Evolutionary conservation across 2,797 vertebrate genomes (phyloP), one percentile per base, ranked within the genome.

Genomic region (Myripristis jacobus): DNA sequence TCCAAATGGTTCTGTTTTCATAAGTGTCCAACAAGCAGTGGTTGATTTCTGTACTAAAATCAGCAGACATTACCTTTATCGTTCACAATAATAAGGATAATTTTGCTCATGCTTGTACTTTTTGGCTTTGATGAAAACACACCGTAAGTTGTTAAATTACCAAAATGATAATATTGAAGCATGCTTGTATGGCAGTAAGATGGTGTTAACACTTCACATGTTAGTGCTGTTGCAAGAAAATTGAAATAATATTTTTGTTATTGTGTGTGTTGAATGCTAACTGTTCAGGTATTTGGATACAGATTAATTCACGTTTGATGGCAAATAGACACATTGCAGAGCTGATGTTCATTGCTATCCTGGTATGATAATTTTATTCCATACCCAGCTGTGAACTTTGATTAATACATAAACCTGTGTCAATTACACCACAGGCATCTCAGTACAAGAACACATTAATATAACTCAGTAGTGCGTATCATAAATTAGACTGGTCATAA

Each of bases 101-200:
- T 61, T 66, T 50, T 75, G 59, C 60, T 43, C 66, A 44, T 58
- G 5, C n/a, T 60, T 18, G 18, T 77, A 38, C 55, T n/a, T 68
- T 74, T 63, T 66, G 31, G 13, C 8, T 60, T 79, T 65, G 15
- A 48, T n/a, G 34, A 71, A 50, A 6, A 3, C 41, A 16, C 34
- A 11, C 47, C 38, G 13, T 41, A 12, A 41, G 13, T 41, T 12
- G 38, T 3, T 1, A 22, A 51, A 48, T 13, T 50, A 25, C 50
- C 64, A 36, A 65, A 75, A 64, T 3, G 29, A 22, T 36, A 31
- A n/a, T n/a, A n/a, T n/a, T n/a, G n/a, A n/a, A n/a, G n/a, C n/a
- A n/a, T n/a, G n/a, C n/a, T 67, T 21, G 6, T 27, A 64, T 55
- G 36, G 48, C 9, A 36, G 12, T 19, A 11, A 21, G n/a, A 22